These are phyloP conservation scores for Melieria omissa DNA, from an alignment of 2,888 invertebrate genomes.

Conservation along the genomic window DNA sequence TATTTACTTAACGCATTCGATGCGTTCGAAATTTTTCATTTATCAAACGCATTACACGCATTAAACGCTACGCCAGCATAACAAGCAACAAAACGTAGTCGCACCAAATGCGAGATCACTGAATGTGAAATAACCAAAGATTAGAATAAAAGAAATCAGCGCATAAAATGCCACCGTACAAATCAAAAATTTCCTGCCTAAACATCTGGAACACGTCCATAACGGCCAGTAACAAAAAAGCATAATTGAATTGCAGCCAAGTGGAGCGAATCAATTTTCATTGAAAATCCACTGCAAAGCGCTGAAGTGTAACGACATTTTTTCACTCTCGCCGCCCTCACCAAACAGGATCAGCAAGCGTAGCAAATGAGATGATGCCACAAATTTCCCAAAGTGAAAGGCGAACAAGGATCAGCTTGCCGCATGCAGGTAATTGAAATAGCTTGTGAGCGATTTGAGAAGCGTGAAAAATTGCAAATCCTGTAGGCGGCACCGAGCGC, in stretches of 20 bases:
- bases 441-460: constrained; percentile 43
- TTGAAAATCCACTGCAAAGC: constrained; percentile 17
- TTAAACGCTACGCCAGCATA: constrained; percentile 40
- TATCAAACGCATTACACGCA: constrained; percentile 44
- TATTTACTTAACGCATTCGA: constrained; percentile 40
- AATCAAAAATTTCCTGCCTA: constrained; percentile 60
- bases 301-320: constrained; percentile 28
- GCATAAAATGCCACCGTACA: constrained; percentile 53
- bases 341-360: constrained; percentile 48
- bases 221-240: too few species aligned
- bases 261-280: constrained; percentile 58
- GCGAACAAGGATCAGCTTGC: neutral
- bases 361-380: constrained; percentile 51
- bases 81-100: constrained; percentile 9
- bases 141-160: constrained; percentile 38
- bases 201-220: constrained; percentile 59
- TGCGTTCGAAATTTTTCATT: constrained; percentile 20
- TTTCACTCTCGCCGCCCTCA: neutral
- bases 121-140: constrained; percentile 1
- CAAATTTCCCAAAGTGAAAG: constrained; percentile 9
- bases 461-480: constrained; percentile 48
- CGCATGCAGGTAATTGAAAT: neutral
- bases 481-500: neutral
- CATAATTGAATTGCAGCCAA: constrained; percentile 55
- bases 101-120: constrained; percentile 41